These are phyloP conservation scores for Hylaeus anthracinus DNA, from an alignment of 1,140 invertebrate genomes.

Conservation along the genomic window DNA sequence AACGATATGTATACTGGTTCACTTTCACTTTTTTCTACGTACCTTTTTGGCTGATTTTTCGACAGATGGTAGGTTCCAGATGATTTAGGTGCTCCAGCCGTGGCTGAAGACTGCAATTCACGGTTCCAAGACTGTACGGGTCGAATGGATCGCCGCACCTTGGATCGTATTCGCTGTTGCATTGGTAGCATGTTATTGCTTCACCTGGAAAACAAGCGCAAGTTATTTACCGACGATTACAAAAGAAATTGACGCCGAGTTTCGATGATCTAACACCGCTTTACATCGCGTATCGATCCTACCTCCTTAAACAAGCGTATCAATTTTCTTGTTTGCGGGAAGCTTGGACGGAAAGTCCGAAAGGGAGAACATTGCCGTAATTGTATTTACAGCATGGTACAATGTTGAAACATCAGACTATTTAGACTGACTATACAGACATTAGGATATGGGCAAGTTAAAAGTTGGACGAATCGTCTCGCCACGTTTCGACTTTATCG, in stretches of 20 bases:
- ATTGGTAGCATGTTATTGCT: constrained; percentile 88
- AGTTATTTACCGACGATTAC: not conserved
- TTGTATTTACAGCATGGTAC: not conserved
- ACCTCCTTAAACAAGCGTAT: too few relatives aligned
- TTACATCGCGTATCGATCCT: too few relatives aligned
- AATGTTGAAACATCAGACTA: not conserved
- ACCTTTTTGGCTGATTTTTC: constrained; percentile 90
- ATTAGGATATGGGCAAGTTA: constrained; percentile 26
- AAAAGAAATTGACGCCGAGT: too few relatives aligned
- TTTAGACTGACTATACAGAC: too few relatives aligned
- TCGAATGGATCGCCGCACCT: constrained; percentile 93
- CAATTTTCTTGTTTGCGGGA: too few relatives aligned
- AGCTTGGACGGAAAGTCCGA: not conserved
- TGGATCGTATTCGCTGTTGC: constrained; percentile 92
- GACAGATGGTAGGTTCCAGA: constrained; percentile 86
- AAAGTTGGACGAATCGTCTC: not conserved
- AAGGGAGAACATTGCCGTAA: not conserved
- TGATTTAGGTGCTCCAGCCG: constrained; percentile 85
- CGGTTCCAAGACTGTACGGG: constrained; percentile 88
- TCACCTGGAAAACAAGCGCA: constrained; percentile 76
- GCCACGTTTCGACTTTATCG: not conserved
- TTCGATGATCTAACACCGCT: too few relatives aligned
- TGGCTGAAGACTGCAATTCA: constrained; percentile 90
- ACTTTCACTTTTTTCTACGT: not conserved
- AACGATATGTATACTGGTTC: too few relatives aligned